Base-by-base conservation (phyloP, 2,888 invertebrate genomes). In the Caenorhabditis sp. region DNA sequence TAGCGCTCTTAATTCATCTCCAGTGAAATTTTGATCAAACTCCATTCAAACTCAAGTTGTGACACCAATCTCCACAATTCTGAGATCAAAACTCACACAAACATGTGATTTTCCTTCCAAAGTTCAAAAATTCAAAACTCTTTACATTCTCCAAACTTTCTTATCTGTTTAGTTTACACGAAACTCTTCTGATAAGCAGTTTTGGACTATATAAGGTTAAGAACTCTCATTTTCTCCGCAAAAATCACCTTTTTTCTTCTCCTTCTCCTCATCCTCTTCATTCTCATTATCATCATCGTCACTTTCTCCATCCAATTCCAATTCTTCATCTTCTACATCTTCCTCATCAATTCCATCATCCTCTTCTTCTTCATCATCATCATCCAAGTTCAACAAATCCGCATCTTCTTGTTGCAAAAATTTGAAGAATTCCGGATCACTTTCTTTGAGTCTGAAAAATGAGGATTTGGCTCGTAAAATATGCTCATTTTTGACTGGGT, bases 401-500 rank as follows among this genome's bases (percentile, higher is more conserved):
- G 84, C 78, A 26, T 86, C 86, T 65, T 86, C 80, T 27, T 81
- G 73, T 70, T 85, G 77, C 54, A 86, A 67, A 56, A 84, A 85
- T 59, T 86, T 80, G 77, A 75, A 81, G 54, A 85, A 84, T 59
- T 85, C 85, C 8, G 85, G 85, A 63, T 81, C 79, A 26, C 63
- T 62, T 49, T 76, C 54, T 52, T 77, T 74, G 59, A 81, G 64
- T 69, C 77, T 80, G 57, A 26, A 72, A 64, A 26, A 56, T n/a
- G 23, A 3, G 59, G 12, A 38, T n/a, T n/a, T n/a, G n/a, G n/a
- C n/a, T n/a, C n/a, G n/a, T n/a, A 57, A 31, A 20, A 20, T 20
- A 14, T 36, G 7, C 5, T 5, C 7, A 36, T 36, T 36, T 36
- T 36, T 36, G 36, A 36, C 36, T 5, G 36, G 8, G 8, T 12